Evolutionary conservation across 2,797 vertebrate species (phyloP).

Genomic region (Sparidentex hasta): DNA sequence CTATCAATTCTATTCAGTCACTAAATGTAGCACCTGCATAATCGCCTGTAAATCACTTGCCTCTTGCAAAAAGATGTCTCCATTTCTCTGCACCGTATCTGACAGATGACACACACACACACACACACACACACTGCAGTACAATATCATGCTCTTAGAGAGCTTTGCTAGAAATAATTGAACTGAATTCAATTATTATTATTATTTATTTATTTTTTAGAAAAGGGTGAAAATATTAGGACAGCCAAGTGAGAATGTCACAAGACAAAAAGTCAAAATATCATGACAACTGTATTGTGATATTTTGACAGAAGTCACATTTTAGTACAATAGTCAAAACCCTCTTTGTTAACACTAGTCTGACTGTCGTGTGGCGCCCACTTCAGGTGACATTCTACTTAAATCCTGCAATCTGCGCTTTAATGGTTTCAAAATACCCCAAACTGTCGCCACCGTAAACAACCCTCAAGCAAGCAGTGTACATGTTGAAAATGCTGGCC

Average conservation of each 20-base stretch:
- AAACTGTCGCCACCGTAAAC: no score
- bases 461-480: no score
- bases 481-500: no score
- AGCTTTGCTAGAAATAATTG: neutral
- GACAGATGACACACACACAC: neutral
- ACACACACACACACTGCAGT: no score
- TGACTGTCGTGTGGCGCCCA: no score
- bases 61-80: neutral
- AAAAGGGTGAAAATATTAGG: neutral
- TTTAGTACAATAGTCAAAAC: neutral
- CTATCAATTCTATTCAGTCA: conserved; percentile 26
- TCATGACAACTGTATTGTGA: neutral
- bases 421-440: no score
- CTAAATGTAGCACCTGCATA: neutral
- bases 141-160: neutral
- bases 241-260: neutral
- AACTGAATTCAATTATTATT: neutral
- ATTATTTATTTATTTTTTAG: no score
- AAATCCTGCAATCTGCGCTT: no score
- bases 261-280: neutral
- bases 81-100: conserved; percentile 12
- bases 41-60: conserved; percentile 17
- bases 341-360: neutral
- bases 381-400: no score
- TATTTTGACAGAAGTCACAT: neutral